Conservation (phyloP, 2,888 invertebrate species). For the Malthinus seriepunctatus region DNA sequence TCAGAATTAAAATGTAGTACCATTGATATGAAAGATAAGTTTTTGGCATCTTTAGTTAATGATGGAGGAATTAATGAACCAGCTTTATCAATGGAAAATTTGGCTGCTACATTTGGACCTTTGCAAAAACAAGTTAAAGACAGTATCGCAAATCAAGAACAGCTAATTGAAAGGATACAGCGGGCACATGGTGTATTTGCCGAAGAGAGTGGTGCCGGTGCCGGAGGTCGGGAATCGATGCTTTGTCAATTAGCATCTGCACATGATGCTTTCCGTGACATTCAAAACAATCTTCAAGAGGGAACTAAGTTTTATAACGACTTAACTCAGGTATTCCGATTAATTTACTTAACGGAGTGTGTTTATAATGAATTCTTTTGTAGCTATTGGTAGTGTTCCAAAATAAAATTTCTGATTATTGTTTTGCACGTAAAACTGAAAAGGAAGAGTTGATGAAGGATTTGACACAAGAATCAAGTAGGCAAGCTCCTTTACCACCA, state of each 20-base stretch:
- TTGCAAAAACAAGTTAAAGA: constrained; percentile 79
- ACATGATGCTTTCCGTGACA: constrained; percentile 89
- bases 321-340: constrained; percentile 70
- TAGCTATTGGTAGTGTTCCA: constrained; percentile 92
- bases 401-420: constrained; percentile 96
- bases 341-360: constrained; percentile 2
- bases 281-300: constrained; percentile 89
- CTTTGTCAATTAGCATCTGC: constrained; percentile 87
- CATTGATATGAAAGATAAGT: constrained; percentile 81
- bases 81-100: constrained; percentile 68
- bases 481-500: constrained; percentile 59
- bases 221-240: constrained; percentile 72
- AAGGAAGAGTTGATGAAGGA: constrained; percentile 97
- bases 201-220: constrained; percentile 66
- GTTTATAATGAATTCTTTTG: constrained; percentile 29
- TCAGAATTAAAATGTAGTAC: constrained; percentile 79
- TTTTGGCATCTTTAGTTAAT: constrained; percentile 73
- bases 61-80: constrained; percentile 82
- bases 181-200: constrained; percentile 63
- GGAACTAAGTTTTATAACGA: constrained; percentile 96
- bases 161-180: constrained; percentile 70
- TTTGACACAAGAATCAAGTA: constrained; percentile 80
- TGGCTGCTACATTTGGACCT: constrained; percentile 76
- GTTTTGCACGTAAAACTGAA: constrained; percentile 98
- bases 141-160: constrained; percentile 72